Base-by-base conservation (phyloP, 2,888 invertebrate species). In the Azorinus chamasolen region DNA sequence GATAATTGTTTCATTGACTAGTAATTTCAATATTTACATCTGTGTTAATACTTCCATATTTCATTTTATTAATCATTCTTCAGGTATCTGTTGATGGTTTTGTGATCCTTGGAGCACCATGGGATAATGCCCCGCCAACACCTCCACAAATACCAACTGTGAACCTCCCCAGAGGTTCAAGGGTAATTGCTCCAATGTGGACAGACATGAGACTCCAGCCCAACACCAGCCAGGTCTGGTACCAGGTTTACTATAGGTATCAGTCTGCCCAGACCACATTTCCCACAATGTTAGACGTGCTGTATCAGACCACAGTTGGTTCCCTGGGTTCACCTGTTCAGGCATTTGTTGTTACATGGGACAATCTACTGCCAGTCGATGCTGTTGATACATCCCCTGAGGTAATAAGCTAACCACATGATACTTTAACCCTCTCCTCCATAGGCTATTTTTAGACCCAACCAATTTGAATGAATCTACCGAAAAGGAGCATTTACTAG, bases 131-230 rank as follows among this genome's bases (percentile, higher is more conserved):
- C n/a, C 53, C 72, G n/a, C 72, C 72, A 22, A 37, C 53, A 24
- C 64, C 72, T 5, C 63, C 57, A 14, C 27, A 18, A 14, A 27
- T 70, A 5, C 70, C 64, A 3, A 20, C 53, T 41, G 14, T 24
- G 8, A 20, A 50, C 4, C 4, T 50, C 20, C n/a, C 43, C 48
- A 41, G 18, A 22, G 43, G n/a, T 0, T 57, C 32, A 14, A 37
- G 66, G 6, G 27, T 75, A 10, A 46, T 70, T 27, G 75, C 75
- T 2, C 70, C 75, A 48, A 27, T 75, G 18, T 75, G 75, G 75
- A 59, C 69, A 6, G 75, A 75, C 24, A 10, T 75, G 32, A 65
- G 55, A 20, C 50, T 45, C 24, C 54, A 61, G 8, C 18, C 27
- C 0, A 22, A 20, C 6, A 32, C 58, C 18, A 59, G 59, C 2